phyloP scores from a whole-genome alignment of 1,140 invertebrate species.

The Conopomorpha cramerella region DNA sequence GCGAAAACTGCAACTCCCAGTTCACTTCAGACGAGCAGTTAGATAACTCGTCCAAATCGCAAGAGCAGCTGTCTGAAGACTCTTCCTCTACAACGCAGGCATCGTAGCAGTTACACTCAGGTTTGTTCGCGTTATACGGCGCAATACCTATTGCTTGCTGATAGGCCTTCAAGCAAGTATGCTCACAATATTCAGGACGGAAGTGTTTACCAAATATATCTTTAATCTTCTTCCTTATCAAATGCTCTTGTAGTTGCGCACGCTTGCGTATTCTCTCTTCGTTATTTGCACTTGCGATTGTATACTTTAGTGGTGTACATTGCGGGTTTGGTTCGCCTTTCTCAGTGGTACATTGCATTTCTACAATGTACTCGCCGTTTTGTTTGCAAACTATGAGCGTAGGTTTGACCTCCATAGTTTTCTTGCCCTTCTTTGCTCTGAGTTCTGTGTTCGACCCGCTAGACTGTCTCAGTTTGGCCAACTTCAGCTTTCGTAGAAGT shows the following conservation, averaged over 20 bases:
- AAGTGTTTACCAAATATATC: constrained; percentile 15
- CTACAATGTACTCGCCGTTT: constrained; percentile 27
- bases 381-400: constrained; percentile 25
- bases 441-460: constrained; percentile 9
- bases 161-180: constrained; percentile 20
- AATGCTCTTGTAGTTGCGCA: constrained; percentile 11
- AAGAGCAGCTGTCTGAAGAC: constrained; percentile 1
- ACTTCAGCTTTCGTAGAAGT: constrained; percentile 22
- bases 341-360: constrained; percentile 20
- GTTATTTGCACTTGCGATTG: constrained; percentile 23
- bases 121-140: constrained; percentile 8
- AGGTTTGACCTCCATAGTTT: constrained; percentile 23
- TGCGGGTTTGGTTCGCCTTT: constrained; percentile 7
- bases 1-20: constrained; percentile 42
- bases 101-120: constrained; percentile 5
- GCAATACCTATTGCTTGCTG: constrained; percentile 17
- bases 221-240: constrained; percentile 15
- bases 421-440: constrained; percentile 21
- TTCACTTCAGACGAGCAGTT: constrained; percentile 30
- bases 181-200: constrained; percentile 23
- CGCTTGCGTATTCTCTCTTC: constrained; percentile 17
- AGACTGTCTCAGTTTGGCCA: constrained; percentile 16
- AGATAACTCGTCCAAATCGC: constrained; percentile 16
- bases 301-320: constrained; percentile 28
- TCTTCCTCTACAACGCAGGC: constrained; percentile 5